Evolutionary conservation across 2,888 invertebrate genomes (phyloP).

Genomic region (Oligia fasciuncula): DNA sequence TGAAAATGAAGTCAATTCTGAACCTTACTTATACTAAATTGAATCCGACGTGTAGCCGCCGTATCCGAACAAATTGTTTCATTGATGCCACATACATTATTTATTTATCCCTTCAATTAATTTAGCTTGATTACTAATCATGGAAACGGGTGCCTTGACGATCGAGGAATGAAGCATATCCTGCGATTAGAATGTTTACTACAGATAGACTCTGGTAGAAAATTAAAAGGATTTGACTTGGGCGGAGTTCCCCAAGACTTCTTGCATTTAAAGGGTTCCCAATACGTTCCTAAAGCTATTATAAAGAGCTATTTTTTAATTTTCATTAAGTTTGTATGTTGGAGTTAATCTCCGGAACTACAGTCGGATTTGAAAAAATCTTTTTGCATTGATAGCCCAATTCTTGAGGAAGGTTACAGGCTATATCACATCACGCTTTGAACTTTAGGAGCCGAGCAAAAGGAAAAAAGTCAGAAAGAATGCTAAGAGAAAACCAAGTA

Average conservation of each 20-base stretch:
- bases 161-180: neutral
- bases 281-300: too few species aligned
- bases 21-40: neutral
- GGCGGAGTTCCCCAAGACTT: neutral
- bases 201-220: neutral
- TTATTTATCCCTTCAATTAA: slow-evolving; percentile 56
- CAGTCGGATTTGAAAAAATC: neutral
- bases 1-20: neutral
- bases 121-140: slow-evolving; percentile 48
- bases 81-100: slow-evolving; percentile 47
- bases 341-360: neutral
- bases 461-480: too few species aligned
- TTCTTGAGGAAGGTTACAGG: neutral
- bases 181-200: slow-evolving; percentile 2
- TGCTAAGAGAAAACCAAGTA: too few species aligned
- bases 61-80: slow-evolving; percentile 22
- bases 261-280: neutral
- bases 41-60: slow-evolving; percentile 4
- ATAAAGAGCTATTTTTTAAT: neutral
- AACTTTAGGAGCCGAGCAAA: too few species aligned
- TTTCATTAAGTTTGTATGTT: neutral
- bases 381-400: neutral
- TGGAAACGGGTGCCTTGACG: slow-evolving; percentile 18
- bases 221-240: slow-evolving; percentile 2
- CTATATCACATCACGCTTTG: neutral